A percentile compares a stretch with the other conserved stretches of the same genome.
Conservation (phyloP, 2,888 invertebrate species). For the Meiosimyza decipiens region DNA sequence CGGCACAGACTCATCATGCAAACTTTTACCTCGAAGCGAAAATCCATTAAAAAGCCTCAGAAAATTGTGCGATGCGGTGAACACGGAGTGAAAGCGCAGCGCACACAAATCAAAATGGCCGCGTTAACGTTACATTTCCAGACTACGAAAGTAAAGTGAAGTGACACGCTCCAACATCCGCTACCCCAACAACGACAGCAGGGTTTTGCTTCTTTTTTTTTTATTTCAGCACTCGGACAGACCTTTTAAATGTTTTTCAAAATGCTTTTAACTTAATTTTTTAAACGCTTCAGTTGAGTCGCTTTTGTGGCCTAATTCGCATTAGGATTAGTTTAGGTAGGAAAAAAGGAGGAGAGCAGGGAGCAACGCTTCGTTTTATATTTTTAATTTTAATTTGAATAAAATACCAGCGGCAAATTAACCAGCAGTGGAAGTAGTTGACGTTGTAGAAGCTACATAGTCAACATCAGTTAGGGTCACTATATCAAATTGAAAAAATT, state of each 20-base stretch:
- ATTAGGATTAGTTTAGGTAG: neutral
- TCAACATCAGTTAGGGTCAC: too few relatives aligned
- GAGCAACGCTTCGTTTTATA: too few relatives aligned
- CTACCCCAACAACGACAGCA: constrained; percentile 1
- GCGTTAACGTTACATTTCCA: constrained; percentile 19
- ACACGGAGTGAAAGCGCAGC: neutral
- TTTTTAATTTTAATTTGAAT: too few relatives aligned
- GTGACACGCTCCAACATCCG: neutral
- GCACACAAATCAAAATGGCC: constrained; percentile 37
- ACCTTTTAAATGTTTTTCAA: constrained; percentile 21
- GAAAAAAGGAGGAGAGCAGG: too few relatives aligned
- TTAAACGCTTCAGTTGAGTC: constrained; percentile 11
- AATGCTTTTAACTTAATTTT: constrained; percentile 27
- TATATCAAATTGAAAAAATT: too few relatives aligned
- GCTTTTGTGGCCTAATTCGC: constrained; percentile 27
- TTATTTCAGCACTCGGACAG: neutral
- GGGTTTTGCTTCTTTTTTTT: too few relatives aligned
- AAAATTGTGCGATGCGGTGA: constrained; percentile 1
- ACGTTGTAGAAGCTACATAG: too few relatives aligned
- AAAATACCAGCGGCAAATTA: too few relatives aligned
- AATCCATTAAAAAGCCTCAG: constrained; percentile 13
- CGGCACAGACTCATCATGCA: too few relatives aligned
- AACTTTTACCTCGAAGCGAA: constrained; percentile 3
- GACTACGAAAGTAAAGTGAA: neutral
- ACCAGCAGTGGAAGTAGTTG: too few relatives aligned